Conservation (phyloP, 2,113 vertebrate genomes). For the Puma concolor region DNA sequence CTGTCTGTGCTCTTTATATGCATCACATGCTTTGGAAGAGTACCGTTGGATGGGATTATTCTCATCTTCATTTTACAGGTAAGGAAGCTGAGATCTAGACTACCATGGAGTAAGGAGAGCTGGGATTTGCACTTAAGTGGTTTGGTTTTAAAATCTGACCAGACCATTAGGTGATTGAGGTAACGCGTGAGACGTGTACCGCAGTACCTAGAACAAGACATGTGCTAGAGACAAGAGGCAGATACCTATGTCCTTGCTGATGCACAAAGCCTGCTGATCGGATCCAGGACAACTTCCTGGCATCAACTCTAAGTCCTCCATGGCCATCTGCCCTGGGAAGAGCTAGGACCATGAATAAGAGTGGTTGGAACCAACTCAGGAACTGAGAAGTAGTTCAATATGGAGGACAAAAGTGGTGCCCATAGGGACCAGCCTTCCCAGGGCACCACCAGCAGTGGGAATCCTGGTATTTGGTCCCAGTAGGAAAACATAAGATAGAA, state of each 20-base stretch:
- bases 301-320: background rate
- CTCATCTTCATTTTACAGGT: background rate
- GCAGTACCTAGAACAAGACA: background rate
- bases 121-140: background rate
- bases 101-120: background rate
- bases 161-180: background rate
- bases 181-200: rapidly evolving
- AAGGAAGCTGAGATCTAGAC: background rate
- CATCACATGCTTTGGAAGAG: background rate
- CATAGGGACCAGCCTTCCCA: rapidly evolving
- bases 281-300: too few relatives aligned
- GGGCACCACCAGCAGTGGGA: too few relatives aligned
- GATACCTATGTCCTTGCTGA: background rate
- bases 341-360: background rate
- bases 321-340: background rate
- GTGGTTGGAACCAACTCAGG: background rate
- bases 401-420: background rate
- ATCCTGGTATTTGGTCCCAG: background rate
- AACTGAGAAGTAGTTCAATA: background rate
- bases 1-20: background rate
- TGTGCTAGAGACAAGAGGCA: background rate
- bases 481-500: background rate
- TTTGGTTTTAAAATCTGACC: background rate
- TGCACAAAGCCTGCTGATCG: background rate
- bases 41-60: background rate